Evolutionary conservation across 2,797 vertebrate species (phyloP).

Genomic region (Phoebastria nigripes): DNA sequence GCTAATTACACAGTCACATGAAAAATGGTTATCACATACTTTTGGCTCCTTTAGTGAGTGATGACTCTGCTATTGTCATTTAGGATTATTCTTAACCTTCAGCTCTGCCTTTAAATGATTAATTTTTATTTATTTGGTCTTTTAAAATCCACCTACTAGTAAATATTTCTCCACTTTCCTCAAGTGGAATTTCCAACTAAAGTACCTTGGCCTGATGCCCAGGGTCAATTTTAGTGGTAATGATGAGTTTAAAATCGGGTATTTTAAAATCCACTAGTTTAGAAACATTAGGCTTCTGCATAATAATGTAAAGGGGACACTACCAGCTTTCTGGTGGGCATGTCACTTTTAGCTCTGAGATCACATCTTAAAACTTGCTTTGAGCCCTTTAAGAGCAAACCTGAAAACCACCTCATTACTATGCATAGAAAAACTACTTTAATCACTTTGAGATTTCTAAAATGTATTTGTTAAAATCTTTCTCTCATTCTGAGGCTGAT

Average conservation of each 20-base stretch:
- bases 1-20: neutral
- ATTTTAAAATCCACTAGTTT: neutral
- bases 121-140: neutral
- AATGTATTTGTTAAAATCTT: constrained; percentile 70
- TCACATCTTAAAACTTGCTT: constrained; percentile 40
- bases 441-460: constrained; percentile 70
- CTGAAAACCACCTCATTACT: constrained; percentile 64
- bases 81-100: neutral
- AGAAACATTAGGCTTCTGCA: neutral
- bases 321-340: neutral
- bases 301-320: neutral
- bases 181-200: neutral
- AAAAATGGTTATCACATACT: neutral
- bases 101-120: neutral
- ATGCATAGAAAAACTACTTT: constrained; percentile 68
- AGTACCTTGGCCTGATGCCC: neutral
- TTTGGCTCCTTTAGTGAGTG: neutral
- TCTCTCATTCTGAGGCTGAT: constrained; percentile 54
- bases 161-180: neutral
- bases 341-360: constrained; percentile 42
- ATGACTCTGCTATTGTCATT: neutral
- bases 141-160: neutral
- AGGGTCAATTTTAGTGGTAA: neutral
- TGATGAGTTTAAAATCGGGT: neutral
- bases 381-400: constrained; percentile 65